Evolutionary conservation across 2,797 vertebrate species (phyloP).

Genomic region (Emydoidea blandingii): DNA sequence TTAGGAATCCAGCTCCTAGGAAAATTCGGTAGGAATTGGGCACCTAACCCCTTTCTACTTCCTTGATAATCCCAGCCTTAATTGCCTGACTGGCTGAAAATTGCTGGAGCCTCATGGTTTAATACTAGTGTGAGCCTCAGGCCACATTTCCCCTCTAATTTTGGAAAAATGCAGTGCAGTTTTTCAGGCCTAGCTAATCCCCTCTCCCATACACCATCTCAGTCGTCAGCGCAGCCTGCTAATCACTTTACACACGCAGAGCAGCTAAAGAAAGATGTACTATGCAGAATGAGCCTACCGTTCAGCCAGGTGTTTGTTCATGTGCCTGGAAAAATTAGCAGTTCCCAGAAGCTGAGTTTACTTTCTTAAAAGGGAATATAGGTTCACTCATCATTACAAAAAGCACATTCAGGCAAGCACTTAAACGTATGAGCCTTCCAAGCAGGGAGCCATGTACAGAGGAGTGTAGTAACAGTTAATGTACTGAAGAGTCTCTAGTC

Average conservation of each 20-base stretch:
- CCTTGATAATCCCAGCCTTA: neutral
- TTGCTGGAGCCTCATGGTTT: neutral
- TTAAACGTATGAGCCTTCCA: neutral
- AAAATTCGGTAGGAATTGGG: neutral
- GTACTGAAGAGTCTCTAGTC: slow-evolving; percentile 5
- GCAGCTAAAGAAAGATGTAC: neutral
- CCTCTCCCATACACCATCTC: neutral
- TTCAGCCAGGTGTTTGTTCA: neutral
- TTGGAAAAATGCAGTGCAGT: neutral
- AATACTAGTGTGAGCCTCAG: neutral
- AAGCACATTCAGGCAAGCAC: slow-evolving; percentile 1
- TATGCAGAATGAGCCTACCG: neutral
- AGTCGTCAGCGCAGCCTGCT: rapidly evolving
- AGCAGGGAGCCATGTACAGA: neutral
- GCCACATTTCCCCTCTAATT: neutral
- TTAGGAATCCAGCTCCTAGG: neutral
- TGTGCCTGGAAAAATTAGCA: neutral
- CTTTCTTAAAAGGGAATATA: slow-evolving; percentile 26
- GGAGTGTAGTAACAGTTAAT: slow-evolving; percentile 45
- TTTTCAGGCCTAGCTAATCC: neutral
- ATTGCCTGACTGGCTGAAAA: neutral
- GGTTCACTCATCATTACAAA: slow-evolving; percentile 66
- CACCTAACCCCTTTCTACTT: neutral
- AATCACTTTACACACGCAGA: rapidly evolving
- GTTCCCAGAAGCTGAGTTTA: slow-evolving; percentile 6